These are phyloP conservation scores for Drosophila guanche DNA, from an alignment of 1,140 invertebrate genomes.

Conservation along the genomic window DNA sequence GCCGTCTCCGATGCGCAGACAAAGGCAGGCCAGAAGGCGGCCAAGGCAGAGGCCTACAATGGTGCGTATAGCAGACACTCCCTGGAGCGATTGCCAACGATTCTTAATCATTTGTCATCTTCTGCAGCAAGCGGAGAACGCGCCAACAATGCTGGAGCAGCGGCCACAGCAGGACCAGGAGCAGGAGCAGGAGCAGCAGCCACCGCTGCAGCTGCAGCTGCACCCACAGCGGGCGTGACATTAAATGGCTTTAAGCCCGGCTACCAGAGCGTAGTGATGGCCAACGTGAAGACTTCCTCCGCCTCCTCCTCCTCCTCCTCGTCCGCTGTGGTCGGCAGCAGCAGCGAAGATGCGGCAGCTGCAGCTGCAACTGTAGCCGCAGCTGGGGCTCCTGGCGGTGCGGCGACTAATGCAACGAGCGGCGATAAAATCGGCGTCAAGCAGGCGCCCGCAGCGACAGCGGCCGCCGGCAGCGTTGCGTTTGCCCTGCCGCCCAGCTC, in stretches of 20 bases:
- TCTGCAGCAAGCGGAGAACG: conserved; percentile 29
- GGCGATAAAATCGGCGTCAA: conserved; percentile 55
- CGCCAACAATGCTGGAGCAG: conserved; percentile 3
- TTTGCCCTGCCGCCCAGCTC: conserved; percentile 17
- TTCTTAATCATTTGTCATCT: background rate
- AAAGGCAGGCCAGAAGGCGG: conserved; percentile 40
- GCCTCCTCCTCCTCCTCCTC: background rate
- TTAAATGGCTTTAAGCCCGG: conserved; percentile 68
- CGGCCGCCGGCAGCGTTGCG: conserved; percentile 4
- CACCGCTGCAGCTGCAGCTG: conserved; percentile 15
- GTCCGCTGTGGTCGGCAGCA: background rate
- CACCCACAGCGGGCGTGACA: conserved; percentile 47
- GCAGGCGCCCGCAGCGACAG: conserved; percentile 22
- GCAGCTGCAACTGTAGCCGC: background rate
- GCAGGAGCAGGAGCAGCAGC: no score
- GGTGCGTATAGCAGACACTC: conserved; percentile 22
- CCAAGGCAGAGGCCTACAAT: conserved; percentile 45
- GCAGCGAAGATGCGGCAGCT: conserved; percentile 26
- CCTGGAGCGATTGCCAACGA: background rate
- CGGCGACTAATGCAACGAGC: conserved; percentile 24
- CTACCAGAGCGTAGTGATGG: conserved; percentile 68
- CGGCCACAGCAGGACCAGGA: conserved; percentile 22
- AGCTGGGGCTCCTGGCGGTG: conserved; percentile 18
- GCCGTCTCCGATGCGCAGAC: conserved; percentile 1
- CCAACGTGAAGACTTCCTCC: conserved; percentile 49